Base-by-base conservation (phyloP, 2,797 vertebrate genomes). In the Menidia menidia region DNA sequence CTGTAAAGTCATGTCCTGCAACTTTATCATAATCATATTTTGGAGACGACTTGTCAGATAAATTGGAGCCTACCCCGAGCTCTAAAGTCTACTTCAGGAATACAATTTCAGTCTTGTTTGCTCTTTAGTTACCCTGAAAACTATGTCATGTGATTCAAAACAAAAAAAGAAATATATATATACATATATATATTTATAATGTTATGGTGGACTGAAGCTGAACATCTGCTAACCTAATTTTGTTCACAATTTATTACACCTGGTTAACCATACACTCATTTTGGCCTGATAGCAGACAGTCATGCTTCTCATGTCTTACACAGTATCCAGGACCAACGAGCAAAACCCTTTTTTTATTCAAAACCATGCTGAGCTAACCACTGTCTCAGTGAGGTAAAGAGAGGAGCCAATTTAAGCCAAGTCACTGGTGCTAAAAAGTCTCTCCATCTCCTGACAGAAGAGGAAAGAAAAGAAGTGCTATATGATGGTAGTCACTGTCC, bases 401-500 rank as follows among this genome's bases (percentile, higher is more conserved):
- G n/a, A 16, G 39, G 31, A 53, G 30, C 16, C 39, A 43, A 35
- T 25, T 41, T 14, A 4, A 31, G 32, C 16, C 12, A 4, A 32
- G 45, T 16, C 45, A 59, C 55, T 58, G 64, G 64, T 58, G 55
- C 55, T 51, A 12, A 12, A 42, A 58, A 5, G 8, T 16, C 32
- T 60, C 47, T 25, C 35, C 41, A 14, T 25, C 18, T 16, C 32
- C 14, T 13, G 11, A 54, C 25, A 39, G 33, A 60, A 57, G 65
- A 68, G 33, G 39, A 72, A 30, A 6, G 45, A 44, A 64, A 54
- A 35, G 11, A 30, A 63, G 59, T 77, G 60, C 55, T 43, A 31
- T 67, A 63, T 35, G 47, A 60, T 42, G 72, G 67, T 25, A 60
- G 69, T 73, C 58, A 44, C 72, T 62, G 45, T 44, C 59, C 55